These are phyloP conservation scores for Symphodus melops DNA, from an alignment of 2,113 vertebrate species.

Conservation along the genomic window DNA sequence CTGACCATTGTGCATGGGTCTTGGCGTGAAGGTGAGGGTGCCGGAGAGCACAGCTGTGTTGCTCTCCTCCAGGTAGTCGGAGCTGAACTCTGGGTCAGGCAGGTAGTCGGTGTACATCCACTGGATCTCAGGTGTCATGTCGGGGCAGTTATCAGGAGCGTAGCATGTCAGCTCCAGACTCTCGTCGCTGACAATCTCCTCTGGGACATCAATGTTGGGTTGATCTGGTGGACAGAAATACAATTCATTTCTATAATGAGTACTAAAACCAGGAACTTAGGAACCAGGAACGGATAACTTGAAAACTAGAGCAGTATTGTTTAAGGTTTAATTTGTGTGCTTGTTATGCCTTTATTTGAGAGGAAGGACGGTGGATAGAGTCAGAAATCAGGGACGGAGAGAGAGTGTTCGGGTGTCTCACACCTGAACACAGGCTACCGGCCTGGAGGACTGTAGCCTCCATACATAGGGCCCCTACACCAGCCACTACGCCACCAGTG, in stretches of 20 bases:
- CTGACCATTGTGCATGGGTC: constrained; percentile 87
- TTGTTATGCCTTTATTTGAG: too few species aligned
- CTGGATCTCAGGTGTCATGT: constrained; percentile 88
- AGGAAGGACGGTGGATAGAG: too few species aligned
- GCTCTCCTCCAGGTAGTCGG: constrained; percentile 84
- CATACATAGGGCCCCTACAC: too few species aligned
- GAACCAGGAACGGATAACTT: background rate
- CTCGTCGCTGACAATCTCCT: constrained; percentile 87
- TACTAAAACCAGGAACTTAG: background rate
- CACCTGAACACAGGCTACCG: too few species aligned
- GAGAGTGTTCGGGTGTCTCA: too few species aligned
- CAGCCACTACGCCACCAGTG: too few species aligned
- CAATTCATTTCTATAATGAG: background rate
- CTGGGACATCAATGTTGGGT: constrained; percentile 88
- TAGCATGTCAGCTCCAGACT: constrained; percentile 89
- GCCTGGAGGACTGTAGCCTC: too few species aligned
- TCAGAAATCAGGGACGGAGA: too few species aligned
- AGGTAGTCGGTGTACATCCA: constrained; percentile 90
- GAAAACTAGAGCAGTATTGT: too few species aligned
- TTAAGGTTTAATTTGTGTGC: too few species aligned
- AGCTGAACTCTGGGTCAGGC: constrained; percentile 84
- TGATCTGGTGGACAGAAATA: constrained; percentile 80
- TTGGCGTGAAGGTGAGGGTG: constrained; percentile 87
- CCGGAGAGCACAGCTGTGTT: constrained; percentile 88
- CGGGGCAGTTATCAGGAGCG: constrained; percentile 91